A percentile compares a stretch with the other conserved stretches of the same genome.
phyloP scores from a whole-genome alignment of 2,888 invertebrate species.

The Plagodis pulveraria region DNA sequence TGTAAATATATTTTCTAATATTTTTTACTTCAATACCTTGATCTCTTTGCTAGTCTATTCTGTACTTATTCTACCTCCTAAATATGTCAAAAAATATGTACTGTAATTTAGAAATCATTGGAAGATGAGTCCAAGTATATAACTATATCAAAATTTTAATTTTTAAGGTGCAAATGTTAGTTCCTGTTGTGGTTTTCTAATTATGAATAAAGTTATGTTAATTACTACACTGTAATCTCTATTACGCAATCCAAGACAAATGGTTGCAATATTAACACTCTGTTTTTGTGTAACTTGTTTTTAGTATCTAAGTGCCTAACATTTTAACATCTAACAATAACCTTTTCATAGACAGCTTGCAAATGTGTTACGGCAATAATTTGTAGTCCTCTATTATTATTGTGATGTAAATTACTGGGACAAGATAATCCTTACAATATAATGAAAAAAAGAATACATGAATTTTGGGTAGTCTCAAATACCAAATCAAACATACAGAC shows the following conservation, averaged over 20 bases:
- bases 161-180: slow-evolving; percentile 34
- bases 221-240: slow-evolving; percentile 14
- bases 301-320: no score
- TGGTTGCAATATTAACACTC: no score
- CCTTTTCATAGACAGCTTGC: no score
- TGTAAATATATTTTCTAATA: slow-evolving; percentile 35
- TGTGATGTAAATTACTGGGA: no score
- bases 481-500: no score
- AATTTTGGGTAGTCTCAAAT: no score
- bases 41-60: slow-evolving; percentile 38
- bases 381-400: no score
- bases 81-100: slow-evolving; percentile 5
- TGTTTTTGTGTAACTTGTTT: no score
- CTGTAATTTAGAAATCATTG: slow-evolving; percentile 11
- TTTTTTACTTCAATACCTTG: slow-evolving; percentile 26
- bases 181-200: slow-evolving; percentile 31
- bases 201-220: slow-evolving; percentile 40
- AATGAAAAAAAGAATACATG: no score
- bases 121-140: slow-evolving; percentile 19
- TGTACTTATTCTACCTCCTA: slow-evolving; percentile 21
- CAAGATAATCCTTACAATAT: no score
- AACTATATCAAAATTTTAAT: slow-evolving; percentile 30
- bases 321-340: no score
- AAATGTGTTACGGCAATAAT: no score
- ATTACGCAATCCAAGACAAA: neutral